Evolutionary conservation across 2,888 invertebrate genomes (phyloP).

Genomic region (Eristalis tenax): DNA sequence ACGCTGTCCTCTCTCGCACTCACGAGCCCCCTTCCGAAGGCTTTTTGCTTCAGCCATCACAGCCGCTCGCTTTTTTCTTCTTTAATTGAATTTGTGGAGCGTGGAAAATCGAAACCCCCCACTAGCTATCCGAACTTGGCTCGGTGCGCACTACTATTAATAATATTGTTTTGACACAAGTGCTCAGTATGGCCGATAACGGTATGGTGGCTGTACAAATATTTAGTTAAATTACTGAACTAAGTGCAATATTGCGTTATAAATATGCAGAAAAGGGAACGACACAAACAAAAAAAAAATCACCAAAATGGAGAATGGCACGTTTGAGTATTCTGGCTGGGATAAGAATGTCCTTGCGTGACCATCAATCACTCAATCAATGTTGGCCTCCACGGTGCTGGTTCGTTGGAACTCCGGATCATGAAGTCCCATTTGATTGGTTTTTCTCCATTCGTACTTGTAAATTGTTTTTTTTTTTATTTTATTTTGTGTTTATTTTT

Average conservation of each 20-base stretch:
- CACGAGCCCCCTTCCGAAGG: constrained; percentile 12
- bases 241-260: constrained; percentile 37
- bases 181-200: constrained; percentile 22
- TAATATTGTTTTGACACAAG: constrained; percentile 70
- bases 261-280: constrained; percentile 21
- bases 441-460: constrained; percentile 12
- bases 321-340: background rate
- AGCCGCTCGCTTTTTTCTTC: constrained; percentile 8
- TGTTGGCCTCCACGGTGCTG: constrained; percentile 57
- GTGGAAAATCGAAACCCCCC: constrained; percentile 66
- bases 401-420: constrained; percentile 44
- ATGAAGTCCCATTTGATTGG: constrained; percentile 74
- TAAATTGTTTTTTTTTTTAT: constrained; percentile 35
- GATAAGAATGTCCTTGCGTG: constrained; percentile 60
- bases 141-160: constrained; percentile 53
- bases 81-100: constrained; percentile 72
- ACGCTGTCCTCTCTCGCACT: constrained; percentile 13
- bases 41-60: constrained; percentile 7
- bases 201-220: background rate
- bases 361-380: constrained; percentile 79
- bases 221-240: constrained; percentile 25
- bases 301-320: background rate
- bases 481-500: constrained; percentile 2
- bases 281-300: background rate
- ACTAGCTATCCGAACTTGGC: constrained; percentile 28